Conservation (phyloP, 2,888 invertebrate species). For the Pollenia angustigena region DNA sequence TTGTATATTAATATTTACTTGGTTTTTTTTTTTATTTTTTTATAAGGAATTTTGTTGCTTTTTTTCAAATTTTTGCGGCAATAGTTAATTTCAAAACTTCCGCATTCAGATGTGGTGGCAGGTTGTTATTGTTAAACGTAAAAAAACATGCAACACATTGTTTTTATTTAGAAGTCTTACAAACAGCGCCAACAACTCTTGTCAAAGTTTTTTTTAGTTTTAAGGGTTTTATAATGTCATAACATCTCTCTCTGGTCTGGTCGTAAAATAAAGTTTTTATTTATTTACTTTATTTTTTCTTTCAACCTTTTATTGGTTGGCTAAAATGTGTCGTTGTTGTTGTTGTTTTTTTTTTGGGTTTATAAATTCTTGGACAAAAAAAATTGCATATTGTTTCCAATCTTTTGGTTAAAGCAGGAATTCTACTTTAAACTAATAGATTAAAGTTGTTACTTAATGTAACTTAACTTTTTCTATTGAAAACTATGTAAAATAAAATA, state of each 20-base stretch:
- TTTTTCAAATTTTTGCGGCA: constrained; percentile 53
- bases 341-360: constrained; percentile 23
- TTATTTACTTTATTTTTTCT: background rate
- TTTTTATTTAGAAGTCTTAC: constrained; percentile 5
- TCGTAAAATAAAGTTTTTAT: background rate
- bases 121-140: constrained; percentile 53
- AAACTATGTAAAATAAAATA: too few relatives aligned
- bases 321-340: constrained; percentile 42
- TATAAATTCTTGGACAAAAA: constrained; percentile 49
- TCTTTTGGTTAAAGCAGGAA: background rate
- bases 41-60: constrained; percentile 25
- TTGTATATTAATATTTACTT: constrained; percentile 43
- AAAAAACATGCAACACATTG: constrained; percentile 63
- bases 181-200: constrained; percentile 35
- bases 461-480: too few relatives aligned
- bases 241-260: constrained; percentile 35
- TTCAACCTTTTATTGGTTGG: constrained; percentile 30
- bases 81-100: constrained; percentile 70
- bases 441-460: background rate
- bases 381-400: constrained; percentile 26
- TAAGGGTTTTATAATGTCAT: constrained; percentile 46
- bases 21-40: constrained; percentile 16
- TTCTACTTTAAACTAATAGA: background rate
- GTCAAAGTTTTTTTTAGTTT: background rate
- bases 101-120: constrained; percentile 65